Percentiles rank a stretch among this genome's conserved stretches.
Conservation (phyloP, 2,797 vertebrate species). For the Sebastes variabilis region DNA sequence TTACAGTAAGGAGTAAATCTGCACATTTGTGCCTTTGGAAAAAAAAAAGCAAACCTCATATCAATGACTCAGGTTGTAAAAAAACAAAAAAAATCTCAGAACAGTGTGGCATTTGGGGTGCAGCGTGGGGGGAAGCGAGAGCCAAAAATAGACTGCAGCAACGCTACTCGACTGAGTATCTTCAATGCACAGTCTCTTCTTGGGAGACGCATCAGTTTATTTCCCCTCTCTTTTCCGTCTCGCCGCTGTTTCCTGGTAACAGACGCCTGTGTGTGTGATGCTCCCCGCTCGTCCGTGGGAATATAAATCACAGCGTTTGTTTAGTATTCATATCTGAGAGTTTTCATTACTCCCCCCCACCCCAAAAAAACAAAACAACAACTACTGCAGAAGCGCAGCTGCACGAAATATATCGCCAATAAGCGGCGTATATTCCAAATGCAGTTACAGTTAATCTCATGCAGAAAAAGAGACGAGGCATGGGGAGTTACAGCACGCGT, state of each 20-base stretch:
- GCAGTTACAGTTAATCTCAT: constrained; percentile 4
- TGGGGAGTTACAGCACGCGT: constrained; percentile 24
- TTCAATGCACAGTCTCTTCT: constrained; percentile 41
- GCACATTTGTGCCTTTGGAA: constrained; percentile 18
- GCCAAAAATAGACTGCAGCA: constrained; percentile 62
- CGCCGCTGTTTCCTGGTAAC: constrained; percentile 65
- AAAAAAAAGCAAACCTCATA: constrained; percentile 38
- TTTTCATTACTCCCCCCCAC: constrained; percentile 26
- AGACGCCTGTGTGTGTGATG: constrained; percentile 20
- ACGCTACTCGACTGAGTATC: constrained; percentile 25
- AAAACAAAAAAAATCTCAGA: constrained; percentile 3
- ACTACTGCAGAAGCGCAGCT: constrained; percentile 22
- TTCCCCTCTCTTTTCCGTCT: constrained; percentile 35
- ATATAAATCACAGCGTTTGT: constrained; percentile 61
- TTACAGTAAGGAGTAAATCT: constrained; percentile 9
- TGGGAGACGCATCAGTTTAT: constrained; percentile 40
- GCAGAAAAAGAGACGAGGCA: not conserved
- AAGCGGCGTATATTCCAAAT: constrained; percentile 30
- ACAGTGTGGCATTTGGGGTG: constrained; percentile 36
- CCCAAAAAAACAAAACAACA: not conserved
- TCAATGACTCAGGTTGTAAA: constrained; percentile 39
- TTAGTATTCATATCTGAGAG: constrained; percentile 49
- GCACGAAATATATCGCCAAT: constrained; percentile 17
- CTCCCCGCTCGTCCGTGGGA: constrained; percentile 43
- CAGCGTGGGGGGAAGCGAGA: not conserved